Evolutionary conservation across 2,113 vertebrate species (phyloP).

Genomic region (Labeo rohita): DNA sequence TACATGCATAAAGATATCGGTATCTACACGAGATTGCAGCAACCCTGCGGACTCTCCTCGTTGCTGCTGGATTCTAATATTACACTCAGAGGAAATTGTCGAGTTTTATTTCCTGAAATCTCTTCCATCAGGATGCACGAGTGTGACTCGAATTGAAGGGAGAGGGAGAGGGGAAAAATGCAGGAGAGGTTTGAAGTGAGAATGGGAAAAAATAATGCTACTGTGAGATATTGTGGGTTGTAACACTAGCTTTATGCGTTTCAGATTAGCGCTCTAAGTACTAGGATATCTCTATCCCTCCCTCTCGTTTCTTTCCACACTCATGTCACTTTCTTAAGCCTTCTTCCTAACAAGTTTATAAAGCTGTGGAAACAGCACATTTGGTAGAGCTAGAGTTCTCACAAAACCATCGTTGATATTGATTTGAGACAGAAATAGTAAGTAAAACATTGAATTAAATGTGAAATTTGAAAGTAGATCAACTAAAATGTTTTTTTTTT

Average conservation of each 20-base stretch:
- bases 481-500: too few species aligned
- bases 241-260: conserved; percentile 21
- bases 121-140: conserved; percentile 68
- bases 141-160: conserved; percentile 53
- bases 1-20: conserved; percentile 20
- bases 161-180: conserved; percentile 15
- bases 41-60: conserved; percentile 69
- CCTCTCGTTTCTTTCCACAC: not conserved
- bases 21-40: conserved; percentile 39
- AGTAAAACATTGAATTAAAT: not conserved
- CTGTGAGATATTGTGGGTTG: conserved; percentile 23
- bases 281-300: conserved; percentile 3
- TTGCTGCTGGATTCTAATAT: conserved; percentile 73
- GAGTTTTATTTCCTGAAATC: conserved; percentile 81
- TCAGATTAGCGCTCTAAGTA: conserved; percentile 23
- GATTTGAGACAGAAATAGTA: not conserved
- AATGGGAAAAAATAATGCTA: conserved; percentile 3
- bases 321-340: not conserved
- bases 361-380: not conserved
- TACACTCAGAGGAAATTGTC: conserved; percentile 83
- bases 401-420: not conserved
- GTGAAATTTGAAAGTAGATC: not conserved
- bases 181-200: conserved; percentile 3
- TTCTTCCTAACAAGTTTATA: not conserved
- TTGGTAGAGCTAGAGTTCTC: not conserved